Evolutionary conservation across 2,888 invertebrate genomes (phyloP).

Genomic region (Eilema depressum): DNA sequence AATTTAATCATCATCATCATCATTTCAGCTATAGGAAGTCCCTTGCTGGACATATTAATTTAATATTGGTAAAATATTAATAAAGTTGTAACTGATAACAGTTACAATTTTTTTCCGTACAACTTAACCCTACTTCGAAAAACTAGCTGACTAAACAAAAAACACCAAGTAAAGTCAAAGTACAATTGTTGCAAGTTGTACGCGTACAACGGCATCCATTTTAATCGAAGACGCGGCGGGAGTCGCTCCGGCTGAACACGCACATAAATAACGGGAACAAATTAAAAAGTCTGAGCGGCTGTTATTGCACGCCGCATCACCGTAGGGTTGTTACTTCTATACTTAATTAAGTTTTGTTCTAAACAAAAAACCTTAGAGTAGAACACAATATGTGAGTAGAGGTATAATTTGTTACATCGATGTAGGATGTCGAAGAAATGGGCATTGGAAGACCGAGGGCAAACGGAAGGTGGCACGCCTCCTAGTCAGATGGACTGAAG

Average conservation of each 20-base stretch:
- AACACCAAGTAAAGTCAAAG: conserved; percentile 9
- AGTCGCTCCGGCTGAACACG: conserved; percentile 33
- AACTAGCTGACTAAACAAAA: not conserved
- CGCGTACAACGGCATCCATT: conserved; percentile 37
- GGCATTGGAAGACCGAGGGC: no score
- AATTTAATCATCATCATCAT: no score
- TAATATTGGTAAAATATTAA: no score
- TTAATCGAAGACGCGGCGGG: conserved; percentile 46
- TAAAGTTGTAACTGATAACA: no score
- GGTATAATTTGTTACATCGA: not conserved
- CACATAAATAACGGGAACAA: conserved; percentile 75
- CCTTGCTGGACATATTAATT: no score
- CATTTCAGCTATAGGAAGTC: no score
- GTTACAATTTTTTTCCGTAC: not conserved
- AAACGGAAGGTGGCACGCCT: no score
- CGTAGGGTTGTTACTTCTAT: conserved; percentile 35
- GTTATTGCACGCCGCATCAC: conserved; percentile 51
- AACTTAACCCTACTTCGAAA: not conserved
- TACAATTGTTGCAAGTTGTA: conserved; percentile 12
- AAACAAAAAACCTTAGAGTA: not conserved
- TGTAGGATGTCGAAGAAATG: not conserved
- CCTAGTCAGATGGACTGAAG: no score
- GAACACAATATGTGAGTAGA: not conserved
- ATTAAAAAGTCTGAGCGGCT: conserved; percentile 69
- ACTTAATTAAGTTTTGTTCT: conserved; percentile 20